phyloP scores from a whole-genome alignment of 2,113 vertebrate genomes.

The Chaetorhynchus papuensis region DNA sequence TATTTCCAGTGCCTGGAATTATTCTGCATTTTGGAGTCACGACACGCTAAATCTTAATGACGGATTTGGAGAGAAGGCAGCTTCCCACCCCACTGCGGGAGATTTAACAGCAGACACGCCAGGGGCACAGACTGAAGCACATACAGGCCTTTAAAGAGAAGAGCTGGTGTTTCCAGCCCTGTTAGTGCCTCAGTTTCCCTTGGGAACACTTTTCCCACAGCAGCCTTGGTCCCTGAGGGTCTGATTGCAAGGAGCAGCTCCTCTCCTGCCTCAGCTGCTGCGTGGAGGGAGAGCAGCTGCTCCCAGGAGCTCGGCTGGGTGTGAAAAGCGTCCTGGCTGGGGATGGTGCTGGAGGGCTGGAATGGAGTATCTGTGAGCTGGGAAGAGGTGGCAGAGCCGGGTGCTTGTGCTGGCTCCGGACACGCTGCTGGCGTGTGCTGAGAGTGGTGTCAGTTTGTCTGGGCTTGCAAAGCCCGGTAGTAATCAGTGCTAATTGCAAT shows the following conservation, averaged over 20 bases:
- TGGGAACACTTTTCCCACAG: background rate
- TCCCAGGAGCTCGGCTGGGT: background rate
- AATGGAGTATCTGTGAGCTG: fast-evolving
- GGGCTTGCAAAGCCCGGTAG: background rate
- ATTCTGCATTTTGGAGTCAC: background rate
- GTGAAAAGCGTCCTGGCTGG: background rate
- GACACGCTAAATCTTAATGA: background rate
- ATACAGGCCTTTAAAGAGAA: background rate
- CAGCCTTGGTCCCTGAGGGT: background rate
- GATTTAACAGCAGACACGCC: background rate
- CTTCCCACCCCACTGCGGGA: background rate
- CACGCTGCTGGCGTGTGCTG: background rate
- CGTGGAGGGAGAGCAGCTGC: background rate
- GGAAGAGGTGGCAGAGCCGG: background rate
- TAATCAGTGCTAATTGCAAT: slow-evolving; percentile 41
- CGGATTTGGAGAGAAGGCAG: background rate
- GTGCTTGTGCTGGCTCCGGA: background rate
- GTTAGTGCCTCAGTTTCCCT: background rate
- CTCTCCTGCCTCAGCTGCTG: background rate
- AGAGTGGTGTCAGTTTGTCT: background rate
- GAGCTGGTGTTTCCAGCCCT: background rate
- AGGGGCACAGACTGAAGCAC: background rate
- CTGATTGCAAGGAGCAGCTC: fast-evolving
- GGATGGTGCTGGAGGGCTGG: background rate
- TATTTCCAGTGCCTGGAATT: background rate